A percentile compares a stretch with the other conserved stretches of the same genome.
Conservation (phyloP, 2,888 invertebrate genomes). For the Drosophila tanythrix region DNA sequence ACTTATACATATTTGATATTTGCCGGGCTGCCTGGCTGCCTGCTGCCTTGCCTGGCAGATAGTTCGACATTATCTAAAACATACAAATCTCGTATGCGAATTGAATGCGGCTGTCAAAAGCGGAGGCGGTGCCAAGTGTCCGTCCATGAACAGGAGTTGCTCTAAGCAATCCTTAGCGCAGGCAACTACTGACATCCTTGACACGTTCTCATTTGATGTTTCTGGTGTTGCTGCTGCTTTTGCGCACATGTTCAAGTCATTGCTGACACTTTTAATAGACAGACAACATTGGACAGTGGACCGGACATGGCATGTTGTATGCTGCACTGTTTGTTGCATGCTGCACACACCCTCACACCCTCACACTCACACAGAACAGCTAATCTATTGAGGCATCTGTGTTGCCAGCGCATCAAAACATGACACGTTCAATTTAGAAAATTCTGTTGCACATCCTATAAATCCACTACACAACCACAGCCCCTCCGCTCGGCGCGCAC, state of each 20-base stretch:
- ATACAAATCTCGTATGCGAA: conserved; percentile 61
- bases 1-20: conserved; percentile 70
- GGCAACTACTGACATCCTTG: conserved; percentile 59
- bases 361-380: conserved; percentile 49
- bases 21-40: conserved; percentile 3
- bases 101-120: conserved; percentile 48
- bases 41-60: conserved; percentile 9
- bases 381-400: conserved; percentile 78
- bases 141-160: conserved; percentile 6
- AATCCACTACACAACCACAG: neutral
- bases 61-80: conserved; percentile 69
- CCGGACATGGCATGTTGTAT: conserved; percentile 25
- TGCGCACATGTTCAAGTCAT: conserved; percentile 53
- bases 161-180: conserved; percentile 20
- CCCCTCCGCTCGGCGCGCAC: neutral
- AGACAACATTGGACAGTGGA: conserved; percentile 50
- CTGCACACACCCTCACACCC: conserved; percentile 32
- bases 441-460: conserved; percentile 27
- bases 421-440: conserved; percentile 70
- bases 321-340: conserved; percentile 41
- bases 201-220: conserved; percentile 59
- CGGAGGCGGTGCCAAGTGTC: conserved; percentile 17
- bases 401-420: conserved; percentile 63
- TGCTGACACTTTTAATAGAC: conserved; percentile 76
- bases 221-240: conserved; percentile 10